Evolutionary conservation across 2,797 vertebrate species (phyloP).

Genomic region (Alosa sapidissima): DNA sequence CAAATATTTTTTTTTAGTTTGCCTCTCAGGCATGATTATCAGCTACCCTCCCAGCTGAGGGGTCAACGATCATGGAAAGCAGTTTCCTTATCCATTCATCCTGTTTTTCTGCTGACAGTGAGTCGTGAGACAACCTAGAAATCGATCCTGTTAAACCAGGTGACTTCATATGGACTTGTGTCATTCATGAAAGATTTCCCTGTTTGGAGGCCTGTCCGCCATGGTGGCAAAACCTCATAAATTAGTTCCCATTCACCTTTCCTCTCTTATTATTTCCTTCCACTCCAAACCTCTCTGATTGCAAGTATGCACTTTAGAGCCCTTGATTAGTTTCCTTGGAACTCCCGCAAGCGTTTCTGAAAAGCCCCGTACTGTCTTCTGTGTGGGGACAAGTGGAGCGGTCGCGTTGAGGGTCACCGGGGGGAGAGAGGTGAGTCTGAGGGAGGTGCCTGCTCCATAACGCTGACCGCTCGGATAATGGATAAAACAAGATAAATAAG

Average conservation of each 20-base stretch:
- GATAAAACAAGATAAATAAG: too few species aligned
- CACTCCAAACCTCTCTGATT: not conserved
- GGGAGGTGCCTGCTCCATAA: not conserved
- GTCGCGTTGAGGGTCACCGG: not conserved
- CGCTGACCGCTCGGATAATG: not conserved
- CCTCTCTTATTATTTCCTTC: not conserved
- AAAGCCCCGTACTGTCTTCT: not conserved
- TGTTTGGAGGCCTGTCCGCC: not conserved
- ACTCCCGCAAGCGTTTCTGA: not conserved
- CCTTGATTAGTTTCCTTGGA: not conserved
- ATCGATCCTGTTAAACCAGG: conserved; percentile 38
- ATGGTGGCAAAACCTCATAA: not conserved
- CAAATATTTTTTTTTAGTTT: not conserved
- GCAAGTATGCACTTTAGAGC: not conserved
- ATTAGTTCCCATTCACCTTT: not conserved
- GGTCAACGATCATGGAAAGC: conserved; percentile 38
- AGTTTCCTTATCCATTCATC: conserved; percentile 41
- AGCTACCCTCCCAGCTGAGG: conserved; percentile 2
- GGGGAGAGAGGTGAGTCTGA: not conserved
- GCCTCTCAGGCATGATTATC: not conserved
- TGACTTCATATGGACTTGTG: conserved; percentile 25
- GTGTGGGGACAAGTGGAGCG: not conserved
- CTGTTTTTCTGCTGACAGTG: conserved; percentile 28
- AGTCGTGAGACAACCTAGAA: conserved; percentile 30
- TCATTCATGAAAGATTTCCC: not conserved